phyloP scores from a whole-genome alignment of 2,797 vertebrate genomes.

The Menidia menidia region DNA sequence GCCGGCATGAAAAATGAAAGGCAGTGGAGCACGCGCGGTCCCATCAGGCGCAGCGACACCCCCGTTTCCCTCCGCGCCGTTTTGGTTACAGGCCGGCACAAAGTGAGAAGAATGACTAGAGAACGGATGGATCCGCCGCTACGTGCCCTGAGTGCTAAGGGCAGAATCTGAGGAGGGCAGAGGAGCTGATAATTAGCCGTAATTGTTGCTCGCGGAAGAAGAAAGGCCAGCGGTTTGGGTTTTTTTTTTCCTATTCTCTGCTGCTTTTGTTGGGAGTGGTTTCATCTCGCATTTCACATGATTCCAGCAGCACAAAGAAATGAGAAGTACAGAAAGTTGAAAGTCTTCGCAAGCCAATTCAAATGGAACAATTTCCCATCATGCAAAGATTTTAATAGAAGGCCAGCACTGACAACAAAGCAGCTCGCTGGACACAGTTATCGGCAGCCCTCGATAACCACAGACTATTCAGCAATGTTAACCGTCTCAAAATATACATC shows the following conservation, averaged over 20 bases:
- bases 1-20: slow-evolving; percentile 82
- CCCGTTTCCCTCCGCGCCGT: slow-evolving; percentile 55
- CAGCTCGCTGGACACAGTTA: not conserved
- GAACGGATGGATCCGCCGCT: slow-evolving; percentile 52
- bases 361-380: not conserved
- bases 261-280: slow-evolving; percentile 13
- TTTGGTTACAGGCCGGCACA: slow-evolving; percentile 58
- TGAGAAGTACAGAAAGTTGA: not conserved
- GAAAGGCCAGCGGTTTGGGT: slow-evolving; percentile 54
- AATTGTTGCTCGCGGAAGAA: slow-evolving; percentile 73
- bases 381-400: not conserved
- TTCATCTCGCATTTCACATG: slow-evolving; percentile 24
- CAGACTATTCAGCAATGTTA: no score
- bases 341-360: not conserved
- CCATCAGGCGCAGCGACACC: slow-evolving; percentile 56
- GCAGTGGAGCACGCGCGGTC: slow-evolving; percentile 59
- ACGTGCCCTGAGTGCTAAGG: slow-evolving; percentile 64
- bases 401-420: not conserved
- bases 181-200: slow-evolving; percentile 76
- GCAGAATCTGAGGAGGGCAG: slow-evolving; percentile 49
- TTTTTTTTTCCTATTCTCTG: slow-evolving; percentile 38
- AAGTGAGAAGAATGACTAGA: slow-evolving; percentile 40
- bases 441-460: not conserved
- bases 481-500: no score
- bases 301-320: slow-evolving; percentile 3